Percentiles rank a stretch among this genome's conserved stretches.
phyloP scores from a whole-genome alignment of 2,113 vertebrate genomes.

The Athene cunicularia region DNA sequence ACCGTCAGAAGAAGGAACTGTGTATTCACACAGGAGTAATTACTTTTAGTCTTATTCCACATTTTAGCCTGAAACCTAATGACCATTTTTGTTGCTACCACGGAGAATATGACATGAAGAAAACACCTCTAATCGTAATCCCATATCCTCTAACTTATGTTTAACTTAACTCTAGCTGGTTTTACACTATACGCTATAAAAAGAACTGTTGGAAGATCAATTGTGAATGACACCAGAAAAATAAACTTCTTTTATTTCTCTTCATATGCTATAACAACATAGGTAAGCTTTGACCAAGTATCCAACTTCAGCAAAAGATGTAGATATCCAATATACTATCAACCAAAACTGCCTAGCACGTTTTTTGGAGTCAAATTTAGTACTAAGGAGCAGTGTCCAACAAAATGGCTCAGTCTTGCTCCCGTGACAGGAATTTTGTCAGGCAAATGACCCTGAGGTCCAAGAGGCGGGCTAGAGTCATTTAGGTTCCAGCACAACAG shows the following conservation, averaged over 20 bases:
- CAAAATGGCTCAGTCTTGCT: neutral
- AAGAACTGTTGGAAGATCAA: neutral
- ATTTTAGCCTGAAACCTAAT: neutral
- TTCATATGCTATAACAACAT: neutral
- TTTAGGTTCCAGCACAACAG: neutral
- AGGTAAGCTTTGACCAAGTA: neutral
- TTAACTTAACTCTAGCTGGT: neutral
- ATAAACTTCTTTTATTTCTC: neutral
- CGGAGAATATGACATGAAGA: neutral
- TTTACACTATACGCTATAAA: neutral
- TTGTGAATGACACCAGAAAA: neutral
- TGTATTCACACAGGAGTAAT: conserved; percentile 5
- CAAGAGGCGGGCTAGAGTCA: neutral
- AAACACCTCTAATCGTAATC: neutral
- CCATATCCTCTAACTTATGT: neutral
- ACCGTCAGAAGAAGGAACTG: conserved; percentile 14
- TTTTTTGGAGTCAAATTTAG: neutral
- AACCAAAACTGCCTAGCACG: neutral
- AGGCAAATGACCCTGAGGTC: neutral
- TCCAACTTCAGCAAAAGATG: neutral
- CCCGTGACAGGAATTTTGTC: neutral
- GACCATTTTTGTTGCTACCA: neutral
- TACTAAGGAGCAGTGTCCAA: neutral
- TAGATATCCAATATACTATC: neutral
- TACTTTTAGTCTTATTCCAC: neutral